Evolutionary conservation across 2,797 vertebrate species (phyloP), one percentile per base, ranked within the genome.

Genomic region (Danio tinwini): DNA sequence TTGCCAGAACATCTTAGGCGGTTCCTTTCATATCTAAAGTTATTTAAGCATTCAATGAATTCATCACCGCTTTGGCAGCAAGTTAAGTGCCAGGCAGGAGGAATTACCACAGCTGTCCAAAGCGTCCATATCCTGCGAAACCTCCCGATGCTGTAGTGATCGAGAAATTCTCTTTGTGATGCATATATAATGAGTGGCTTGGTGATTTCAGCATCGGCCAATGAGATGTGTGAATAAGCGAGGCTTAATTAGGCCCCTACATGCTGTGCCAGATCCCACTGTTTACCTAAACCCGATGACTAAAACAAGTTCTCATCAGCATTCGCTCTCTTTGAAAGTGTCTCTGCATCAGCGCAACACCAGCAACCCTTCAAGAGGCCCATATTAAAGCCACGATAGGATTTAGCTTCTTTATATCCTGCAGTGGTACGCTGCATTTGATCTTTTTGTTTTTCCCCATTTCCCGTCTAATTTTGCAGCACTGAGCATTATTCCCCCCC

Each of bases 41-140:
- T 76, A 59, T 78, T 85, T 75, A 71, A 76, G 79, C 82, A 40
- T 82, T 76, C 72, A 2, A 50, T 76, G 69, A 76, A 79, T 76
- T 83, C 79, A 76, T 67, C 76, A 73, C 37, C 14, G 61, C 59
- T 73, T 63, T 79, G 73, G 75, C 79, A 76, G 72, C 56, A 53
- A 65, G 73, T 67, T 64, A 63, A 44, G 39, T 37, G 64, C 63
- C 52, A 16, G 75, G 42, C 56, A 68, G 74, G 79, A 79, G 70
- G 67, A 78, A 86, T 81, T 77, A 70, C 76, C 81, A 76, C 84
- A 83, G 78, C 84, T 83, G 81, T 81, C 78, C 75, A 19, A 64
- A 75, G 44, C 44, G 45, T 61, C 44, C 71, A 5, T 49, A 74
- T 62, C 56, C 14, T 61, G 42, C 58, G 58, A 80, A 83, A 61